These are phyloP conservation scores for Lasiurus cinereus DNA, from an alignment of 2,113 vertebrate species.

Conservation along the genomic window DNA sequence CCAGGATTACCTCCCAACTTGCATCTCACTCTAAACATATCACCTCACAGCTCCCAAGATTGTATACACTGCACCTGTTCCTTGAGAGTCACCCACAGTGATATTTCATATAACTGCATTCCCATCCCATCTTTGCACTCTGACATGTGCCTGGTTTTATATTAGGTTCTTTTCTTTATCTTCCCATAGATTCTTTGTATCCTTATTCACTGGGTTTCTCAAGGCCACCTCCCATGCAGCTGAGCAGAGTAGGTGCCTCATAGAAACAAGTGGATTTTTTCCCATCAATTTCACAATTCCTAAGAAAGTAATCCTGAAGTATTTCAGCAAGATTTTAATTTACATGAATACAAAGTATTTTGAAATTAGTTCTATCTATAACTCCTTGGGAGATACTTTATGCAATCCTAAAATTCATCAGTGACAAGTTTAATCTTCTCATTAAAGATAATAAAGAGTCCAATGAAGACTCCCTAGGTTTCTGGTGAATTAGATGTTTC, in stretches of 20 bases:
- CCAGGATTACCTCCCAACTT: background rate
- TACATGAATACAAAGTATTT: constrained; percentile 27
- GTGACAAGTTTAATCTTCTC: constrained; percentile 57
- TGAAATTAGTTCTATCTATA: constrained; percentile 57
- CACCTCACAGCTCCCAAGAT: background rate
- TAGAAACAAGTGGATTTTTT: background rate
- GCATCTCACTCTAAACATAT: background rate
- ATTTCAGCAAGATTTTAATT: constrained; percentile 52
- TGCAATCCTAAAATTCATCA: constrained; percentile 49
- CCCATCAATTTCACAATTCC: background rate
- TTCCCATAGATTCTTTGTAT: background rate
- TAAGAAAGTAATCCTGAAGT: background rate
- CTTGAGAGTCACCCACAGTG: background rate
- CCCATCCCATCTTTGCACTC: background rate
- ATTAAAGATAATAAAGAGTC: constrained; percentile 60
- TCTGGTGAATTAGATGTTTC: constrained; percentile 49
- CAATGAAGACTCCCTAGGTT: background rate
- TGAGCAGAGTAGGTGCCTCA: background rate
- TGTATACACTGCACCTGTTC: background rate
- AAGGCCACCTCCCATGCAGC: background rate
- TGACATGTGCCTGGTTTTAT: background rate
- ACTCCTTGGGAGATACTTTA: constrained; percentile 24
- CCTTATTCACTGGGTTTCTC: background rate
- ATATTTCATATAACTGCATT: background rate
- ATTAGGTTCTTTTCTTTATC: background rate